Conservation (phyloP, 2,113 vertebrate genomes). For the Gasterosteus nipponicus region DNA sequence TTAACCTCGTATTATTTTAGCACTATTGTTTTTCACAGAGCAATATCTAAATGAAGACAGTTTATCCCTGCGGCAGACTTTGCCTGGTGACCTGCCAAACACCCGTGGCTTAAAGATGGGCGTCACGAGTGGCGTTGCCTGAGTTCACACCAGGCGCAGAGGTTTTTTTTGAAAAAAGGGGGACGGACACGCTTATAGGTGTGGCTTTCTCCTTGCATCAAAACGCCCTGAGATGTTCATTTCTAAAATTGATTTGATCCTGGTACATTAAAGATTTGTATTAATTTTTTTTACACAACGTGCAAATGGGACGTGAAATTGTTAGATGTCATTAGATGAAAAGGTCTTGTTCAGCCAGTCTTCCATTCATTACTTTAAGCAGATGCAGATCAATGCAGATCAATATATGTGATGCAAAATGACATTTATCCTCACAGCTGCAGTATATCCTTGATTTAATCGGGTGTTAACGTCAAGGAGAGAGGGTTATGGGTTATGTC, state of each 20-base stretch:
- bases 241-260: conserved; percentile 12
- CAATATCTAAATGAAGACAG: conserved; percentile 44
- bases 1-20: conserved; percentile 44
- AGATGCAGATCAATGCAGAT: conserved; percentile 52
- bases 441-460: conserved; percentile 53
- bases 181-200: not conserved
- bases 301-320: conserved; percentile 1
- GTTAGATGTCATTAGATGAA: conserved; percentile 31
- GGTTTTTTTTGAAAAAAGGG: conserved; percentile 10
- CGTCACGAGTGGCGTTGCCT: conserved; percentile 6
- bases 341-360: conserved; percentile 35
- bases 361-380: conserved; percentile 48
- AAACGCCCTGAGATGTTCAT: conserved; percentile 1
- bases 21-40: conserved; percentile 39
- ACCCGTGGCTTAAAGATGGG: conserved; percentile 37
- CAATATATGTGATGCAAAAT: conserved; percentile 39
- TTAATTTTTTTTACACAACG: conserved; percentile 15
- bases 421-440: conserved; percentile 43
- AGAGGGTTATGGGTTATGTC: conserved; percentile 2
- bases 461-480: conserved; percentile 50
- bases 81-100: conserved; percentile 55
- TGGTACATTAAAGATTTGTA: conserved; percentile 5
- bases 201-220: not conserved
- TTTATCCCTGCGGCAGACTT: conserved; percentile 14
- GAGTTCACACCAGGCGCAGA: conserved; percentile 26